Evolutionary conservation across 2,888 invertebrate genomes (phyloP).

Genomic region (Sinopyrophorus schimmeli): DNA sequence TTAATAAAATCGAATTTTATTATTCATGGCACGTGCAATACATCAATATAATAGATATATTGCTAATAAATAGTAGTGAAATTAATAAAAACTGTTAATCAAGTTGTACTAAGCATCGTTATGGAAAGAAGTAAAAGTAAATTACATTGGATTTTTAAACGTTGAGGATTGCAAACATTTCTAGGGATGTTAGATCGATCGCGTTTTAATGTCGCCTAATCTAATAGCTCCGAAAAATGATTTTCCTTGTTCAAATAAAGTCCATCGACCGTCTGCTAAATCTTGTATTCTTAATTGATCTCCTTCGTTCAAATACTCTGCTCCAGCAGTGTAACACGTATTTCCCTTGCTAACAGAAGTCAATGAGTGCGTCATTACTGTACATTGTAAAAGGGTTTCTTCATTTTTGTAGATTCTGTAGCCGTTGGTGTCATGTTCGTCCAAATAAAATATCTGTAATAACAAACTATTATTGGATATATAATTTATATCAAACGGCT

Average conservation of each 20-base stretch:
- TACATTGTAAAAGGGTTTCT: conserved; percentile 72
- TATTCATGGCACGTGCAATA: too few relatives aligned
- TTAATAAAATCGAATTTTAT: too few relatives aligned
- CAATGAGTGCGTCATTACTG: conserved; percentile 64
- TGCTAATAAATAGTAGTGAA: too few relatives aligned
- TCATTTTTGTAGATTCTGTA: conserved; percentile 71
- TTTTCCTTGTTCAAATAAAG: conserved; percentile 73
- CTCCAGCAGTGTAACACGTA: conserved; percentile 74
- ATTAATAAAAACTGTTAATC: too few relatives aligned
- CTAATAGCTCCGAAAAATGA: conserved; percentile 84
- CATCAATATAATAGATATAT: too few relatives aligned
- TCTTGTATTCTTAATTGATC: conserved; percentile 73
- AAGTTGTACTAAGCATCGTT: too few relatives aligned
- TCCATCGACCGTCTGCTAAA: conserved; percentile 68
- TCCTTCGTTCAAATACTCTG: conserved; percentile 64
- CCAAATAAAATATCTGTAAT: conserved; percentile 75
- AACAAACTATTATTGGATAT: not conserved
- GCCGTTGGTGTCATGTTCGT: conserved; percentile 75
- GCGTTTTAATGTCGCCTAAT: too few relatives aligned
- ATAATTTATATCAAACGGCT: not conserved
- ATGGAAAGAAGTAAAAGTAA: too few relatives aligned
- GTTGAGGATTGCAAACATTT: too few relatives aligned
- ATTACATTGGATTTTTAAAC: too few relatives aligned
- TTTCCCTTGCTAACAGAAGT: conserved; percentile 64
- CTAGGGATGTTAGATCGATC: too few relatives aligned